Evolutionary conservation across 2,888 invertebrate genomes (phyloP).

Genomic region (Leptodirus hochenwartii): DNA sequence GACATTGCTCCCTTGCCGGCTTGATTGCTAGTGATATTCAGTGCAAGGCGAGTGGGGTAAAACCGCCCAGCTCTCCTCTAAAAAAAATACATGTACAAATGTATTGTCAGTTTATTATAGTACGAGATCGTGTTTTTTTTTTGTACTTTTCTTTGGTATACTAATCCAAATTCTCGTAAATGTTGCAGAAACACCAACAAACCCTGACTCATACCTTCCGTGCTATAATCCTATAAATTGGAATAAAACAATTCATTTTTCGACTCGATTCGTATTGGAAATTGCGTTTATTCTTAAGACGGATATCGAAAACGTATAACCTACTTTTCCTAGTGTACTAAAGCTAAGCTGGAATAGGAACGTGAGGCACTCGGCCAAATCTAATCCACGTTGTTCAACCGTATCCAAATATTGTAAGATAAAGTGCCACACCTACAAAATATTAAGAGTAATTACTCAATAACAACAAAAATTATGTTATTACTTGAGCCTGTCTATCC

Average conservation of each 20-base stretch:
- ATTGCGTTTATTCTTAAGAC: too few species aligned
- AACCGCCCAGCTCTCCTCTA: conserved; percentile 80
- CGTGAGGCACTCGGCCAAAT: conserved; percentile 80
- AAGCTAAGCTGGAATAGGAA: conserved; percentile 95
- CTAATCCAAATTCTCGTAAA: conserved; percentile 89
- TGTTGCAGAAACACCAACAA: conserved; percentile 86
- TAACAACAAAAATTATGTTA: too few species aligned
- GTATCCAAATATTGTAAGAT: conserved; percentile 90
- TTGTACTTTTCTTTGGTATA: conserved; percentile 81
- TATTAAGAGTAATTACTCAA: too few species aligned
- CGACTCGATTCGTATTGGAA: not conserved
- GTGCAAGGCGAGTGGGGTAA: conserved; percentile 84
- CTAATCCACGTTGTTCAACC: conserved; percentile 69
- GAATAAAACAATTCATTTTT: not conserved
- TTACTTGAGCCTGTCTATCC: conserved; percentile 83
- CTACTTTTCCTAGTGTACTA: conserved; percentile 76
- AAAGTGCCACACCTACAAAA: conserved; percentile 99
- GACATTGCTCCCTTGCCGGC: conserved; percentile 25
- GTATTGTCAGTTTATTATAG: conserved; percentile 1
- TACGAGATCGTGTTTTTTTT: conserved; percentile 3
- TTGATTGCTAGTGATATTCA: conserved; percentile 54
- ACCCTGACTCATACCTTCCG: conserved; percentile 79
- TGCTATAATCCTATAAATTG: conserved; percentile 71
- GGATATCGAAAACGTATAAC: conserved; percentile 8
- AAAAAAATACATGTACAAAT: conserved; percentile 10